These are phyloP conservation scores for Ennomos erosarius DNA, from an alignment of 2,888 invertebrate genomes.

Conservation along the genomic window DNA sequence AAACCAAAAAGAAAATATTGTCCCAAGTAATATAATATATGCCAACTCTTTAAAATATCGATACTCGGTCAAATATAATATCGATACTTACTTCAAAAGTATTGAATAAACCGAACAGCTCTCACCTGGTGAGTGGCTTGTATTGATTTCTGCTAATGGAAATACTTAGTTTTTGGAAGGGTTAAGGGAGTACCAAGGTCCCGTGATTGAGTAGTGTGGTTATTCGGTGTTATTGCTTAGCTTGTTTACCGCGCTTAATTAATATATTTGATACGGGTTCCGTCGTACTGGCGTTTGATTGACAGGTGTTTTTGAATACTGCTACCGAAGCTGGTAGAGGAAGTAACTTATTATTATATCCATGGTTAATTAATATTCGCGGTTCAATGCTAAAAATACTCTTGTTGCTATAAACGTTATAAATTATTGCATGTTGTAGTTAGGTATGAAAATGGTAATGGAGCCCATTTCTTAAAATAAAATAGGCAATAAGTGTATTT, in stretches of 20 bases:
- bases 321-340: too few relatives aligned
- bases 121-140: slow-evolving; percentile 20
- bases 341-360: too few relatives aligned
- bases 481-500: too few relatives aligned
- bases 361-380: too few relatives aligned
- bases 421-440: too few relatives aligned
- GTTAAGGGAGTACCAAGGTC: slow-evolving; percentile 6
- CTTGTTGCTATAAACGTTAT: too few relatives aligned
- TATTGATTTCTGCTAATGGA: slow-evolving; percentile 41
- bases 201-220: slow-evolving; percentile 11
- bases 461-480: too few relatives aligned
- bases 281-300: slow-evolving; percentile 7
- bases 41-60: background rate
- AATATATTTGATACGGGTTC: slow-evolving; percentile 12
- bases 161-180: slow-evolving; percentile 38
- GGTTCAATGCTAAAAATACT: too few relatives aligned
- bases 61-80: background rate
- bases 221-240: slow-evolving; percentile 13
- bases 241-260: background rate
- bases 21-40: too few relatives aligned
- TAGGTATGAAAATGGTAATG: too few relatives aligned
- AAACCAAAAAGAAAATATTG: too few relatives aligned
- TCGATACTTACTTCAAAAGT: too few relatives aligned
- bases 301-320: slow-evolving; percentile 10
- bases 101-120: background rate